Evolutionary conservation across 1,140 invertebrate species (phyloP).

Genomic region (Lordiphosa collinella): DNA sequence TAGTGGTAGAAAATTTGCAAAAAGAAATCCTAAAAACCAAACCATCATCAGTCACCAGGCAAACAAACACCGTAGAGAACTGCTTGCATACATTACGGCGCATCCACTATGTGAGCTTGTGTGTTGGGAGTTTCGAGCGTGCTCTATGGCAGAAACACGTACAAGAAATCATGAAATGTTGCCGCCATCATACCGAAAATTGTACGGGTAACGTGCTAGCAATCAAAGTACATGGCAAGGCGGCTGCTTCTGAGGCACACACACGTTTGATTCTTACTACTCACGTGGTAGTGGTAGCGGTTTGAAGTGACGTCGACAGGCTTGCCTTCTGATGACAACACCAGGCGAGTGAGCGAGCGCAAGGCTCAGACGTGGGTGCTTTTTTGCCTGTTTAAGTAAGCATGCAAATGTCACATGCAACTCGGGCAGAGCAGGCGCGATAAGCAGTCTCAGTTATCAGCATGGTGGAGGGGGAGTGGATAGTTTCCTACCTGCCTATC

Average conservation of each 20-base stretch:
- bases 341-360: slow-evolving; percentile 7
- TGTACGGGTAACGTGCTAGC: slow-evolving; percentile 76
- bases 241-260: slow-evolving; percentile 7
- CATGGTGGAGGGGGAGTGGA: slow-evolving; percentile 21
- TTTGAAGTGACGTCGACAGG: slow-evolving; percentile 72
- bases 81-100: slow-evolving; percentile 50
- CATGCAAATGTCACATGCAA: slow-evolving; percentile 77
- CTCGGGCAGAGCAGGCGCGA: slow-evolving; percentile 28
- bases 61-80: slow-evolving; percentile 60
- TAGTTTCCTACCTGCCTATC: slow-evolving; percentile 13
- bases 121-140: slow-evolving; percentile 34
- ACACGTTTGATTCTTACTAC: slow-evolving; percentile 76
- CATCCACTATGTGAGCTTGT: slow-evolving; percentile 5
- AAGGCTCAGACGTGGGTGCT: slow-evolving; percentile 20
- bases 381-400: slow-evolving; percentile 76
- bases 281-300: slow-evolving; percentile 43
- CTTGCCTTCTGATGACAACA: slow-evolving; percentile 49
- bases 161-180: slow-evolving; percentile 78
- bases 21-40: slow-evolving; percentile 14
- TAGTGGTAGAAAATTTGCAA: slow-evolving; percentile 16
- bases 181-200: slow-evolving; percentile 77
- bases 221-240: slow-evolving; percentile 66
- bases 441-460: slow-evolving; percentile 75
- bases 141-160: slow-evolving; percentile 64
- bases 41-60: slow-evolving; percentile 67